Evolutionary conservation across 2,888 invertebrate genomes (phyloP).

Genomic region (Panzeria rudis): DNA sequence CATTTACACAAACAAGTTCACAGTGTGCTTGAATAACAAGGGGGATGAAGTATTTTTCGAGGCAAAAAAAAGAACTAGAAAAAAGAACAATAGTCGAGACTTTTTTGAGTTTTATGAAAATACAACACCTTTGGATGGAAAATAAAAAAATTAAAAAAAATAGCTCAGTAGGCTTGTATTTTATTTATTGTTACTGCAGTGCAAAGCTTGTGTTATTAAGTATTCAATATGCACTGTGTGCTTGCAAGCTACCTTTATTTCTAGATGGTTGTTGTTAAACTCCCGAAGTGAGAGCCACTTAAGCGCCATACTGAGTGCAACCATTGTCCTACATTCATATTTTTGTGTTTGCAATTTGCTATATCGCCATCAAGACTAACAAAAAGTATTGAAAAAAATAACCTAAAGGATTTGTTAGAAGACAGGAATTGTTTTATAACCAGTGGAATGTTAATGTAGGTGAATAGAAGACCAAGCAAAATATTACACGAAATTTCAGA

Average conservation of each 20-base stretch:
- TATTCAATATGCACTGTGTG: slow-evolving; percentile 33
- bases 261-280: slow-evolving; percentile 62
- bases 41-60: slow-evolving; percentile 38
- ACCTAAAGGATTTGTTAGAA: slow-evolving; percentile 22
- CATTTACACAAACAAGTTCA: slow-evolving; percentile 61
- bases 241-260: slow-evolving; percentile 34
- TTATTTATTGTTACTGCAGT: slow-evolving; percentile 15
- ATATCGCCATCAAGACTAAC: slow-evolving; percentile 5
- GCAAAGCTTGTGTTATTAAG: slow-evolving; percentile 39
- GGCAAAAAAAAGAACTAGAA: background rate
- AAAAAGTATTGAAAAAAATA: slow-evolving; percentile 7
- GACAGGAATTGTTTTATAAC: slow-evolving; percentile 6
- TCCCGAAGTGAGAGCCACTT: slow-evolving; percentile 72
- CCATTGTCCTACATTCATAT: slow-evolving; percentile 67
- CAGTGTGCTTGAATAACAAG: slow-evolving; percentile 56
- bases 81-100: slow-evolving; percentile 58
- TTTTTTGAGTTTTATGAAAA: slow-evolving; percentile 50
- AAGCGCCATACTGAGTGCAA: slow-evolving; percentile 65
- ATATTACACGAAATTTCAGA: slow-evolving; percentile 3
- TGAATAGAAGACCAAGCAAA: slow-evolving; percentile 11
- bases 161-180: slow-evolving; percentile 38
- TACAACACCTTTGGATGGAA: slow-evolving; percentile 64
- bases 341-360: slow-evolving; percentile 46
- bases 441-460: slow-evolving; percentile 19
- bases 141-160: slow-evolving; percentile 43